Percentiles rank a stretch among this genome's conserved stretches.
Conservation (phyloP, 2,888 invertebrate genomes). For the Ommatoiulus sabulosus region DNA sequence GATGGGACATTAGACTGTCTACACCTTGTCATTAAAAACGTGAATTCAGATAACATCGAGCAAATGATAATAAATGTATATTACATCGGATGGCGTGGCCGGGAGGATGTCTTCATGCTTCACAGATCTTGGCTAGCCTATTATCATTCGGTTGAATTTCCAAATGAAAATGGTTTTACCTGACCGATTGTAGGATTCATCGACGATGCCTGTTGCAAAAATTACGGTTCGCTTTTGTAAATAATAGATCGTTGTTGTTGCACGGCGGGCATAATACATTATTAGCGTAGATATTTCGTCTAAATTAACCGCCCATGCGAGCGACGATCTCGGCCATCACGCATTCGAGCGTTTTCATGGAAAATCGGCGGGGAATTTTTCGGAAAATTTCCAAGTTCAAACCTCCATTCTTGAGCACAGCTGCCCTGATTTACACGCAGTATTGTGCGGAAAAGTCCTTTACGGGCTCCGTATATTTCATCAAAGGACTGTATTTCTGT, state of each 20-base stretch:
- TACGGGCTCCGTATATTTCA: too few relatives aligned
- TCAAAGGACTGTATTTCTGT: too few relatives aligned
- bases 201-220: background rate
- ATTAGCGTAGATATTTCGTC: slow-evolving; percentile 41
- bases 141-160: slow-evolving; percentile 24
- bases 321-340: slow-evolving; percentile 44
- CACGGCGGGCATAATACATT: slow-evolving; percentile 8
- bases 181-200: slow-evolving; percentile 51
- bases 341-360: slow-evolving; percentile 21
- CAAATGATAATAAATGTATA: background rate
- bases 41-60: slow-evolving; percentile 37
- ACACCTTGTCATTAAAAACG: slow-evolving; percentile 46
- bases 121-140: slow-evolving; percentile 47
- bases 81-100: slow-evolving; percentile 71
- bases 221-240: slow-evolving; percentile 16
- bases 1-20: slow-evolving; percentile 39
- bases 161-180: slow-evolving; percentile 51
- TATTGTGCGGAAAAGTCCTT: too few relatives aligned
- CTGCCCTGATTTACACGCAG: too few relatives aligned
- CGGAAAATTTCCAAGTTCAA: background rate
- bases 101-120: slow-evolving; percentile 62
- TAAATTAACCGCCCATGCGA: slow-evolving; percentile 53
- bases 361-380: background rate
- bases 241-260: slow-evolving; percentile 16
- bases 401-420: background rate